These are phyloP conservation scores for Ylistrum balloti DNA, from an alignment of 1,140 invertebrate species.

Conservation along the genomic window DNA sequence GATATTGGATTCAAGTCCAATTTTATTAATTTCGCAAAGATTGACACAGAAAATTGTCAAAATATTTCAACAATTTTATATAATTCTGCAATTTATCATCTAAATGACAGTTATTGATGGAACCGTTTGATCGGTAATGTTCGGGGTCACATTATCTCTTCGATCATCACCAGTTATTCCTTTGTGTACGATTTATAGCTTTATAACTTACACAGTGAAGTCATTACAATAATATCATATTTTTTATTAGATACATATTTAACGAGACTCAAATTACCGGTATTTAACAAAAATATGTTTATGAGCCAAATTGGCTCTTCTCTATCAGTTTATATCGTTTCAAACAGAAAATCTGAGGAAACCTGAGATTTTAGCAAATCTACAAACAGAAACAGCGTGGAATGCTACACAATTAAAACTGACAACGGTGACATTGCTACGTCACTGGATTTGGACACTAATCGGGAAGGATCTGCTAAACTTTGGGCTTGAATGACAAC, in stretches of 20 bases:
- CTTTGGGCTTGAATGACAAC: conserved; percentile 5
- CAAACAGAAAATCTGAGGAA: neutral
- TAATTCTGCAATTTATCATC: conserved; percentile 34
- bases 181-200: neutral
- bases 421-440: conserved; percentile 38
- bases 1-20: neutral
- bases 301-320: neutral
- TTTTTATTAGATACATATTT: neutral
- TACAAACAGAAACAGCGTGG: neutral
- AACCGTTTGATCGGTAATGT: neutral
- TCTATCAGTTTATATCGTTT: neutral
- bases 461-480: neutral
- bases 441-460: neutral
- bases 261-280: neutral
- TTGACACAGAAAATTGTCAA: conserved; percentile 20
- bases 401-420: conserved; percentile 18
- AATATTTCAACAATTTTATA: conserved; percentile 35
- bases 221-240: neutral
- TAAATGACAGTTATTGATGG: neutral
- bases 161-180: neutral
- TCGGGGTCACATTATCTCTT: neutral
- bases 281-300: conserved; percentile 13
- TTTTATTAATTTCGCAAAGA: conserved; percentile 31
- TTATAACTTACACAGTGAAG: neutral
- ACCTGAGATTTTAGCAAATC: conserved; percentile 15